A percentile compares a stretch with the other conserved stretches of the same genome.
phyloP scores from a whole-genome alignment of 2,113 vertebrate species.

The Gymnobelideus leadbeateri region DNA sequence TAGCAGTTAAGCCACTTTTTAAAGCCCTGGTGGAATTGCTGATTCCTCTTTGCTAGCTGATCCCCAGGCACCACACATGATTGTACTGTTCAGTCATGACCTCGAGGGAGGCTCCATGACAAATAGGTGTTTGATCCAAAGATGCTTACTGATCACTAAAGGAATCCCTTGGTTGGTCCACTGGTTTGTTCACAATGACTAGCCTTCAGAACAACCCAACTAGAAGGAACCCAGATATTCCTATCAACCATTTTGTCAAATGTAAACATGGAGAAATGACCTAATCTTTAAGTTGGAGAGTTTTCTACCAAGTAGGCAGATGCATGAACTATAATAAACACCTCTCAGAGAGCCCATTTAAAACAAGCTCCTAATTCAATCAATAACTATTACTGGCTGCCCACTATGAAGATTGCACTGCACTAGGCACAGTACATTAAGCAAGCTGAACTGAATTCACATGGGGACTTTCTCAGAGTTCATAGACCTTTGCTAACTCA shows the following conservation, averaged over 20 bases:
- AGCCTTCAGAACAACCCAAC: background rate
- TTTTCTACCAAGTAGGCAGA: background rate
- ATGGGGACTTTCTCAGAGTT: background rate
- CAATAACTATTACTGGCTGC: background rate
- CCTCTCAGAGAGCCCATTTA: background rate
- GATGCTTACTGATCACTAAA: background rate
- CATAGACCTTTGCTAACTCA: conserved; percentile 20
- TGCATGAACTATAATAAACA: background rate
- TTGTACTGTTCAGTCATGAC: background rate
- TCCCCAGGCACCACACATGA: background rate
- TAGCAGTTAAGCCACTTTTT: conserved; percentile 38
- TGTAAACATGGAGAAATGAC: background rate
- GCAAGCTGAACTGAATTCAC: background rate
- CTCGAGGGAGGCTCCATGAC: background rate
- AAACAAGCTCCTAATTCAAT: background rate
- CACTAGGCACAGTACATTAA: background rate
- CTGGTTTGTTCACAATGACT: background rate
- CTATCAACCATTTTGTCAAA: background rate
- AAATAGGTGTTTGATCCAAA: conserved; percentile 3
- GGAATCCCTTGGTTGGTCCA: background rate
- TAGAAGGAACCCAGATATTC: background rate
- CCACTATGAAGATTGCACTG: background rate
- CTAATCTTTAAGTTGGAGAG: background rate
- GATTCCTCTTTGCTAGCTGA: background rate
- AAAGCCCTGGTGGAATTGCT: conserved; percentile 19